Base-by-base conservation (phyloP, 2,888 invertebrate species). In the Agonopterix heracliana region DNA sequence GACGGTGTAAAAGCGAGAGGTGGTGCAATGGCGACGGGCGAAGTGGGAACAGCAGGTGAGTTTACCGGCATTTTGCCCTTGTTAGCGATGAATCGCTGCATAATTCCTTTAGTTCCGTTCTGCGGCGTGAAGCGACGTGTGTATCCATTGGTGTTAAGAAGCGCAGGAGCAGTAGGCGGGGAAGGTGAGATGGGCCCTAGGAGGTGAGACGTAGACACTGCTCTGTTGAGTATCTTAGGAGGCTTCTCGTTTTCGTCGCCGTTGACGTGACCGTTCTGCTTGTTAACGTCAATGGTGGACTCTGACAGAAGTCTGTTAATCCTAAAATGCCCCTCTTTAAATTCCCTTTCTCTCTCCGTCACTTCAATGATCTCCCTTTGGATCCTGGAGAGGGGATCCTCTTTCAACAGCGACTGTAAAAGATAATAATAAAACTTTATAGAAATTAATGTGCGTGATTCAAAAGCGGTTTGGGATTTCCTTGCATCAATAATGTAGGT, bases 351-450 rank as follows among this genome's bases (percentile, higher is more conserved):
- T 58, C 96, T 90, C 68, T 95, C 93, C 48, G 93, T 93, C 53
- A 95, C 95, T 83, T 95, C 95, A 66, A 94, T 93, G 66, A 97
- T 96, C 90, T 97, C 97, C 71, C 93, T 92, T 83, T 97, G 96
- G 76, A 97, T 96, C 76, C 96, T 92, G 68, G 92, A 91, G 67
- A 95, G 88, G 57, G 94, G 94, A 81, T 93, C 92, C 73, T 93
- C 91, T 79, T 92, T 92, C 77, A 91, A 80, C 68, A 89, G 75
- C 59, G 85, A 79, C 89, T 90, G 84, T 45, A 83, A 86, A 34
- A 44, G 13, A 44, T n/a, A n/a, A 38, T 1, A 26, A 26, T 26
- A 26, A 26, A 26, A 26, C 26, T 26, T 5, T 26, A 26, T 26
- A 26, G 26, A 26, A 26, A 26, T 26, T 26, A 26, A 26, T 26